phyloP scores from a whole-genome alignment of 2,797 vertebrate genomes.

The Rhinophrynus dorsalis region DNA sequence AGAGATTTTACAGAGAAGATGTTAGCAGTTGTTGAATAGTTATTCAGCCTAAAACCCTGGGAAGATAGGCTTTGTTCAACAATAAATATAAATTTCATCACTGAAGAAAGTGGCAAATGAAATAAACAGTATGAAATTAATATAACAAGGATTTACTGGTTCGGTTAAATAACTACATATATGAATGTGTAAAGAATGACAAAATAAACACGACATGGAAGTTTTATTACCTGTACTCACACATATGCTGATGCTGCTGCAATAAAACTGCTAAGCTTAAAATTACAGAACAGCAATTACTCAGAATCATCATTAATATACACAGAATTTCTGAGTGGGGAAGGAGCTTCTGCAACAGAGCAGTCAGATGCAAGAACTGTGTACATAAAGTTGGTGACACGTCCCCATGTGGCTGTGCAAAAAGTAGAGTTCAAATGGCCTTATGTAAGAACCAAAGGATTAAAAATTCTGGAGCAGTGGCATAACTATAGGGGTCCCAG shows the following conservation, averaged over 20 bases:
- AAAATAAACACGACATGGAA: background rate
- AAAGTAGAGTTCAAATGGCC: too few relatives aligned
- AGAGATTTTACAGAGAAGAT: background rate
- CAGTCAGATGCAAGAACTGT: conserved; percentile 1
- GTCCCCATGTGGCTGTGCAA: too few relatives aligned
- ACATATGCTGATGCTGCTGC: conserved; percentile 8
- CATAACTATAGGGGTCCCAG: too few relatives aligned
- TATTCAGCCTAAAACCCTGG: conserved; percentile 3
- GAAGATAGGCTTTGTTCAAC: background rate
- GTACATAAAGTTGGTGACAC: conserved; percentile 20
- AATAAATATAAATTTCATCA: conserved; percentile 17
- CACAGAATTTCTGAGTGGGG: conserved; percentile 18
- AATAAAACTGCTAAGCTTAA: conserved; percentile 38
- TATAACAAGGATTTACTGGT: conserved; percentile 39
- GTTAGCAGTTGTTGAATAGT: background rate
- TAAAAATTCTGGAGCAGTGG: too few relatives aligned
- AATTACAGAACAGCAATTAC: conserved; percentile 42
- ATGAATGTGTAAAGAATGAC: conserved; percentile 29
- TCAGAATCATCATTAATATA: conserved; percentile 39
- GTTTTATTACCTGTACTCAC: conserved; percentile 14
- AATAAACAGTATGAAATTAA: conserved; percentile 27
- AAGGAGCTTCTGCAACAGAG: conserved; percentile 23
- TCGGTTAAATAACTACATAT: conserved; percentile 40
- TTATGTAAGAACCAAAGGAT: too few relatives aligned
- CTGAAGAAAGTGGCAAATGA: conserved; percentile 2